Base-by-base conservation (phyloP, 2,113 vertebrate species). In the Zapus hudsonius region DNA sequence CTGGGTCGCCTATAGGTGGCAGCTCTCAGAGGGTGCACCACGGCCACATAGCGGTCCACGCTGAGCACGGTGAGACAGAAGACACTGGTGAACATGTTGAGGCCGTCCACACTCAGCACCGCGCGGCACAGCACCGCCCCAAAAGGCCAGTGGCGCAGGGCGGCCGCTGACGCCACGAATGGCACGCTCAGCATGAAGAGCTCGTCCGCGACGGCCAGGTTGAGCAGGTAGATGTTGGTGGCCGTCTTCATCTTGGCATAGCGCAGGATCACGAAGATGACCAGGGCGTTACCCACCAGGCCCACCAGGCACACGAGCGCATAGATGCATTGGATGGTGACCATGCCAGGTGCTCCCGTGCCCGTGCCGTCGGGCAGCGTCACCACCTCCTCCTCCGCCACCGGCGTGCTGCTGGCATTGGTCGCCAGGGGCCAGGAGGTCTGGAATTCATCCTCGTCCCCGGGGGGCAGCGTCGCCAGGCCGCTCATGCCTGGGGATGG, bases 11-110 rank as follows among this genome's bases (percentile, higher is more conserved):
- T 97, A 97, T 98, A 98, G 89, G 97, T 97, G 74, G 97, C 97
- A 6, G 97, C 97, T 31, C 97, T 97, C 63, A 98, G 97, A 12
- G 98, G 98, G 74, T 98, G 98, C 92, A 98, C 98, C 78, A 99
- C 98, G 0, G 98, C 98, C 64, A 99, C 88, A 91, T 98, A 99
- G 79, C 98, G 98, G 96, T 99, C 98, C 87, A 99, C 98, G 33
- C 98, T 98, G 98, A 99, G 98, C 93, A 98, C 98, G 0, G 98
- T 98, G 83, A 99, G 97, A 82, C 98, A 98, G 97, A 98, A 99
- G 97, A 98, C 98, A 95, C 98, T 98, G 81, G 98, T 98, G 83
- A 99, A 99, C 98, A 98, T 98, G 96, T 98, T 98, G 94, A 99
- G 98, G 59, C 98, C 98, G 5, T 99, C 98, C 55, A 98, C 98